These are phyloP conservation scores for Coryphaenoides rupestris DNA, from an alignment of 2,113 vertebrate genomes.

Conservation along the genomic window DNA sequence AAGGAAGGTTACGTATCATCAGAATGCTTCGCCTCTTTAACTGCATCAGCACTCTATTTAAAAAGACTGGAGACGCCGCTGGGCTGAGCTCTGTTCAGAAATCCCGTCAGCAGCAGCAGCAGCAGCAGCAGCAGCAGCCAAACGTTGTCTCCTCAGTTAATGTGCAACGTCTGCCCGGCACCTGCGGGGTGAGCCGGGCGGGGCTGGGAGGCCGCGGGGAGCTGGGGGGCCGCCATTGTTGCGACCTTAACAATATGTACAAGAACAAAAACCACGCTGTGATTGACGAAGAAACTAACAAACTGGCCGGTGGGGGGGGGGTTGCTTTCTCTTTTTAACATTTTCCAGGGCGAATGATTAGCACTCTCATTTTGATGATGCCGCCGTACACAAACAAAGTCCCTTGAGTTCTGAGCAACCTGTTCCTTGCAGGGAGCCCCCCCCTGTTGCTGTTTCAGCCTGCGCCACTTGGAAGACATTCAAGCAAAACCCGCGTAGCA, in stretches of 20 bases:
- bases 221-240: not conserved
- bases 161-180: constrained; percentile 42
- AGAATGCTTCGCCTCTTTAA: constrained; percentile 61
- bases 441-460: too few relatives aligned
- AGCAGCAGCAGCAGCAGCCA: too few relatives aligned
- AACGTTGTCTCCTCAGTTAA: constrained; percentile 53
- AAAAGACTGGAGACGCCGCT: constrained; percentile 46
- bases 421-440: too few relatives aligned
- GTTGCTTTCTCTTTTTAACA: too few relatives aligned
- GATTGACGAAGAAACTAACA: too few relatives aligned
- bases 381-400: too few relatives aligned
- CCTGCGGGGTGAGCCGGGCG: constrained; percentile 33
- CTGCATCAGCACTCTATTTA: constrained; percentile 63
- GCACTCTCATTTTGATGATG: too few relatives aligned
- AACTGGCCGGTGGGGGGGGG: too few relatives aligned
- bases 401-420: too few relatives aligned
- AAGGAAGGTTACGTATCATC: constrained; percentile 55
- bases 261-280: too few relatives aligned
- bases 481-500: constrained; percentile 36
- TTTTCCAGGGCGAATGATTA: too few relatives aligned
- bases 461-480: constrained; percentile 31
- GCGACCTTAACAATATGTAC: not conserved
- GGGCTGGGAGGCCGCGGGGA: not conserved
- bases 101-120: constrained; percentile 34
- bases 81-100: constrained; percentile 46